Percentiles rank a stretch among this genome's conserved stretches.
phyloP scores from a whole-genome alignment of 2,113 vertebrate genomes.

The Mola mola region DNA sequence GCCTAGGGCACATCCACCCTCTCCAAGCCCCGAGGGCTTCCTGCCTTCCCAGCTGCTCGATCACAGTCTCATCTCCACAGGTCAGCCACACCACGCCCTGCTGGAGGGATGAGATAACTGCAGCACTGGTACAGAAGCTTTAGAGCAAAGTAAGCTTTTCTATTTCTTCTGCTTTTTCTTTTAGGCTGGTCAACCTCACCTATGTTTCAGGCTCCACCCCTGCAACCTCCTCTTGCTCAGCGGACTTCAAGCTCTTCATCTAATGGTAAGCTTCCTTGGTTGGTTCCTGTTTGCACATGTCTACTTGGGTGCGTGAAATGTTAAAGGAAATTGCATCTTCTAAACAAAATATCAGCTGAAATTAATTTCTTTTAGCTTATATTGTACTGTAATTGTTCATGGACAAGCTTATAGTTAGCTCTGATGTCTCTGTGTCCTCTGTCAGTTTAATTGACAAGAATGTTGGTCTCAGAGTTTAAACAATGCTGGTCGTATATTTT shows the following conservation, averaged over 20 bases:
- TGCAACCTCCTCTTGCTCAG: conserved; percentile 72
- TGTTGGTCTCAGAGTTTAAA: too few relatives aligned
- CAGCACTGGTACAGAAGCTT: neutral
- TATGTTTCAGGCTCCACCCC: conserved; percentile 79
- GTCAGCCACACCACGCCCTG: conserved; percentile 54
- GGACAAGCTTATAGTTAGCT: too few relatives aligned
- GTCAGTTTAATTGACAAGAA: too few relatives aligned
- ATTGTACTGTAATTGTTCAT: too few relatives aligned
- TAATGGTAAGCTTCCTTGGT: conserved; percentile 65
- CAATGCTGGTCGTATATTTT: too few relatives aligned
- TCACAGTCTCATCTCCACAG: conserved; percentile 82
- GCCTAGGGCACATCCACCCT: conserved; percentile 40
- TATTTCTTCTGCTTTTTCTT: neutral
- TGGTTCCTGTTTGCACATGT: too few relatives aligned
- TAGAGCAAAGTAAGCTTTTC: neutral
- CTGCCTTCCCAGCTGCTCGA: conserved; percentile 89
- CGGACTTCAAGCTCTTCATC: conserved; percentile 63
- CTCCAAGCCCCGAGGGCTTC: conserved; percentile 80
- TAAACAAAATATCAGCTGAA: too few relatives aligned
- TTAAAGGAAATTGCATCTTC: too few relatives aligned
- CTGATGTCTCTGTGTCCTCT: too few relatives aligned
- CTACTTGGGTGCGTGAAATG: too few relatives aligned
- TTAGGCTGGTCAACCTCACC: conserved; percentile 83
- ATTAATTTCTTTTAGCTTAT: too few relatives aligned
- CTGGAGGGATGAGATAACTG: conserved; percentile 5